A percentile compares a stretch with the other conserved stretches of the same genome.
phyloP scores from a whole-genome alignment of 2,888 invertebrate species.

The Sphecodes monilicornis region DNA sequence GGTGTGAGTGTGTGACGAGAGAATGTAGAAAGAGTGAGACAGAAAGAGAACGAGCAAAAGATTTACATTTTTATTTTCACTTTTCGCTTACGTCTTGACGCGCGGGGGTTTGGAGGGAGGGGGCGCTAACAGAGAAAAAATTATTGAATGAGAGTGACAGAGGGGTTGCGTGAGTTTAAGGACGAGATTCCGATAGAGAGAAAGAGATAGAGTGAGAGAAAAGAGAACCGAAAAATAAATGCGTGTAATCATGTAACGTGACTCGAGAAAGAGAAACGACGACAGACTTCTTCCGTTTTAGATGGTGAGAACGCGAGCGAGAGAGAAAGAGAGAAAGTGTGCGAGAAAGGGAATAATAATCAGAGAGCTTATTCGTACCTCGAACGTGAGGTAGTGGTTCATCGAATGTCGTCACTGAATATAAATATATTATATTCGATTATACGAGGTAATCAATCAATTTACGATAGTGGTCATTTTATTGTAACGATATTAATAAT shows the following conservation, averaged over 20 bases:
- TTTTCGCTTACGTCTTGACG: slow-evolving; percentile 48
- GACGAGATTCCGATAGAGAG: not conserved
- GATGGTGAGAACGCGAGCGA: slow-evolving; percentile 1
- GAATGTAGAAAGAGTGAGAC: not conserved
- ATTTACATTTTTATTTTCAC: slow-evolving; percentile 21
- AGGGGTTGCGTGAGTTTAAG: not conserved
- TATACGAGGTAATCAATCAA: slow-evolving; percentile 70
- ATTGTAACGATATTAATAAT: slow-evolving; percentile 65
- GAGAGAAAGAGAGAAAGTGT: not conserved
- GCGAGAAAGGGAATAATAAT: slow-evolving; percentile 42
- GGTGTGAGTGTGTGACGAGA: not conserved
- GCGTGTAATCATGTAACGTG: slow-evolving; percentile 65
- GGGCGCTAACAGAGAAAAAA: not conserved
- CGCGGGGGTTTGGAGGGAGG: not conserved
- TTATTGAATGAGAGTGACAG: not conserved
- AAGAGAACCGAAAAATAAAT: slow-evolving; percentile 17
- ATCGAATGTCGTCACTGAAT: slow-evolving; percentile 58
- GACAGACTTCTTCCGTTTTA: slow-evolving; percentile 31
- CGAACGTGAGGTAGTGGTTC: slow-evolving; percentile 48
- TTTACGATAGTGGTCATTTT: slow-evolving; percentile 70
- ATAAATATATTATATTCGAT: slow-evolving; percentile 49
- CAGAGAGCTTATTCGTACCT: slow-evolving; percentile 70
- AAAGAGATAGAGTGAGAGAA: not conserved
- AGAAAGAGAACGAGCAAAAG: slow-evolving; percentile 14
- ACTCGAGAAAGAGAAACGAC: slow-evolving; percentile 32